Percentiles rank a stretch among this genome's conserved stretches.
These are phyloP conservation scores for Gobiocypris rarus DNA, from an alignment of 2,113 vertebrate species.

Conservation along the genomic window DNA sequence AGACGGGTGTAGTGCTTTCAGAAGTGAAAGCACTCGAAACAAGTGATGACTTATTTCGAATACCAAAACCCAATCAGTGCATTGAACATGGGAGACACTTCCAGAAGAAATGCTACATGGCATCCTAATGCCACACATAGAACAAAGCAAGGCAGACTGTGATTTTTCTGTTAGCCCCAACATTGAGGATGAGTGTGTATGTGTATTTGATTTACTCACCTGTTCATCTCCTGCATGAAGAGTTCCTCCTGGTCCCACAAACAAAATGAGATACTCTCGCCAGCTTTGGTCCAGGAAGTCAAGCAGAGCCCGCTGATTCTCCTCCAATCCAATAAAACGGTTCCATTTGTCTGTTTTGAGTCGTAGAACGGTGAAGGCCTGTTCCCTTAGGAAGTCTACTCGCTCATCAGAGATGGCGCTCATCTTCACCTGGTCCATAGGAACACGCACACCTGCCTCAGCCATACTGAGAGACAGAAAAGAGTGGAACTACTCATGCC, in stretches of 20 bases:
- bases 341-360: constrained; percentile 84
- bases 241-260: constrained; percentile 76
- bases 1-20: constrained; percentile 77
- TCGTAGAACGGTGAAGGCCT: constrained; percentile 75
- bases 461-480: constrained; percentile 40
- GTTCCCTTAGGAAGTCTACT: constrained; percentile 79
- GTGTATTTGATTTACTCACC: constrained; percentile 61
- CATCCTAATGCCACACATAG: not conserved
- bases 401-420: constrained; percentile 75
- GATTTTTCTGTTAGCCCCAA: not conserved
- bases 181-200: constrained; percentile 1
- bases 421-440: constrained; percentile 63
- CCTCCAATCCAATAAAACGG: constrained; percentile 79
- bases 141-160: not conserved
- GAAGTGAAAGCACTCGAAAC: constrained; percentile 77
- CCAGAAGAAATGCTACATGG: constrained; percentile 12
- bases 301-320: constrained; percentile 79
- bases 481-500: not conserved
- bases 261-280: constrained; percentile 71
- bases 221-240: constrained; percentile 73
- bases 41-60: constrained; percentile 79
- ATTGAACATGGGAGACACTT: constrained; percentile 51
- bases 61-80: constrained; percentile 52
- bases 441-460: constrained; percentile 51
- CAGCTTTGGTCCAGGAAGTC: constrained; percentile 78